Evolutionary conservation across 1,140 invertebrate genomes (phyloP).

Genomic region (Anagrus nilaparvatae): DNA sequence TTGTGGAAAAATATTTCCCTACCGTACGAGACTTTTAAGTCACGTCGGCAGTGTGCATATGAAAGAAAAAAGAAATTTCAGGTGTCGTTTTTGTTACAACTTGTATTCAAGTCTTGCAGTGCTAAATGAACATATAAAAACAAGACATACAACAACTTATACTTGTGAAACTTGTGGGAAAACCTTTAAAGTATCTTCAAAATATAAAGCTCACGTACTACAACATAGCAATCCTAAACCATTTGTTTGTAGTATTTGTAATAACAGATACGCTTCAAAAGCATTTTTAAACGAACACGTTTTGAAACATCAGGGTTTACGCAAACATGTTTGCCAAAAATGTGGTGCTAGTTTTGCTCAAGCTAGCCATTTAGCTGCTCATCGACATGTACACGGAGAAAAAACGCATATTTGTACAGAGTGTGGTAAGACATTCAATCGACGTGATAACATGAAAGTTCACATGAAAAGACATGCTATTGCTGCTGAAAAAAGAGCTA

Average conservation of each 20-base stretch:
- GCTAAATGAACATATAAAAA: conserved; percentile 39
- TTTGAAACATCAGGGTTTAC: conserved; percentile 37
- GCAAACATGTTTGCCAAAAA: conserved; percentile 38
- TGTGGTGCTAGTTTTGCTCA: conserved; percentile 39
- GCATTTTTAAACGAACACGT: conserved; percentile 40
- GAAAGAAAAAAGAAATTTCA: conserved; percentile 38
- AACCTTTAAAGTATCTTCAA: conserved; percentile 38
- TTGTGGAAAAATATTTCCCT: conserved; percentile 40
- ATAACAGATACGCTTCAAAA: conserved; percentile 40
- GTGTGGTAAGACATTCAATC: conserved; percentile 39
- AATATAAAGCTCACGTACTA: conserved; percentile 37
- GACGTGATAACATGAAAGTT: conserved; percentile 41
- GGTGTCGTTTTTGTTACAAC: conserved; percentile 41
- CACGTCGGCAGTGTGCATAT: conserved; percentile 40
- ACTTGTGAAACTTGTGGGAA: conserved; percentile 38
- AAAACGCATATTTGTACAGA: conserved; percentile 39
- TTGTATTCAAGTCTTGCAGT: conserved; percentile 39
- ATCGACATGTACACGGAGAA: conserved; percentile 39
- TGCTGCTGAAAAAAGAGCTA: conserved; percentile 21
- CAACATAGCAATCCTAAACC: conserved; percentile 41
- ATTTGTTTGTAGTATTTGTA: conserved; percentile 35
- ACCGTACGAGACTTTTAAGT: conserved; percentile 36
- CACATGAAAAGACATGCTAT: conserved; percentile 36
- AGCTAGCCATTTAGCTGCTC: conserved; percentile 39
- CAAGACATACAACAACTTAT: conserved; percentile 36